Evolutionary conservation across 2,888 invertebrate genomes (phyloP), one percentile per base, ranked within the genome.

Genomic region (Brassicogethes aeneus): DNA sequence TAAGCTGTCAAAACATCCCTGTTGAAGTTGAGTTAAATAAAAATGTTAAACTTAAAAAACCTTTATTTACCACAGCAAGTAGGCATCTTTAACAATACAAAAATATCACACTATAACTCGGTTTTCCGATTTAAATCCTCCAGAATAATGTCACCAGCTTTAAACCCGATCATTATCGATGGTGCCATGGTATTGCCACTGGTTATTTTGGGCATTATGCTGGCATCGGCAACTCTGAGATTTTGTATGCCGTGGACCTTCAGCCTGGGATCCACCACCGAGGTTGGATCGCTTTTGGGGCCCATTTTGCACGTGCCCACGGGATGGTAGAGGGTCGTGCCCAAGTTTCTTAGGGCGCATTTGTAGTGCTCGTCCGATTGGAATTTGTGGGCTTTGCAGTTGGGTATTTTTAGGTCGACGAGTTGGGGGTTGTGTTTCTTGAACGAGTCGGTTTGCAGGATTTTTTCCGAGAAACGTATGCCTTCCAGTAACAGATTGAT

Each of bases 151-250:
- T 70, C 70, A 0, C 67, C 66, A 1, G 67, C 74, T 46, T 71
- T 74, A 47, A 71, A 69, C 1, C 71, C 74, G 15, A 75, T 70
- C 63, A 65, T 64, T 12, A 66, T 56, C 2, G 55, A 43, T 0
- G 65, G 54, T 2, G 75, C 77, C 60, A 77, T 75, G 0, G 75
- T 77, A 50, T 79, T 77, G 1, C 71, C 77, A 38, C 75, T 71
- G 1, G 71, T 64, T 17, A 79, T 82, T 1, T 66, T 74, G 0
- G 88, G 89, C 85, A 90, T 88, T n/a, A 90, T 72, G 51, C 86
- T 86, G 0, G 81, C 85, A 60, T 90, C 90, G 2, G 85, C 74
- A 0, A 90, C 82, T 15, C 89, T 71, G 3, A 90, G 69, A 1
- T 74, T 71, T 2, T 68, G 62, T 0, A 88, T 65, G 0, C 86